phyloP scores from a whole-genome alignment of 2,888 invertebrate genomes.

The Dicyrtomina minuta region DNA sequence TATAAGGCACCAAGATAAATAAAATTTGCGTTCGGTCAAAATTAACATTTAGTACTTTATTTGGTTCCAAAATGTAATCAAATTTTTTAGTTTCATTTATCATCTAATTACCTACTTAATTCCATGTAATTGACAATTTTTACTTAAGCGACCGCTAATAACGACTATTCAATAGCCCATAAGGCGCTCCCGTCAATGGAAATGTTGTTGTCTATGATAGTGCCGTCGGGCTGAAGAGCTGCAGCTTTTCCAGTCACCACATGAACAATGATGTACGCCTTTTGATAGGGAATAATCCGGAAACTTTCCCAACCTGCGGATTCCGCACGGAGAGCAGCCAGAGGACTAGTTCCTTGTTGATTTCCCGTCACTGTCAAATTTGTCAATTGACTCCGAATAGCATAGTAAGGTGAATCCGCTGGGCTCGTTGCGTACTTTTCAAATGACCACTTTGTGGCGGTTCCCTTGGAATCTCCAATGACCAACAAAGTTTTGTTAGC shows the following conservation, averaged over 20 bases:
- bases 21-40: no score
- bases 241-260: conserved; percentile 39
- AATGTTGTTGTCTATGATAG: conserved; percentile 41
- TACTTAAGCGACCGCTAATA: no score
- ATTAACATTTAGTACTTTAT: no score
- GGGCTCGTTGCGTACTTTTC: conserved; percentile 28
- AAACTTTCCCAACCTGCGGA: conserved; percentile 46
- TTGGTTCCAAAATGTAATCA: no score
- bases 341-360: conserved; percentile 34
- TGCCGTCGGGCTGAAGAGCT: conserved; percentile 39
- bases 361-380: conserved; percentile 42
- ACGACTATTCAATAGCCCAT: conserved; percentile 31
- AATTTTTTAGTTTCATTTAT: no score
- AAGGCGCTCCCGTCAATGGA: conserved; percentile 30
- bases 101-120: no score
- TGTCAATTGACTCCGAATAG: conserved; percentile 29
- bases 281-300: conserved; percentile 41
- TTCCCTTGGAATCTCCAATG: conserved; percentile 9
- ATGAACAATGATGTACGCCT: conserved; percentile 36
- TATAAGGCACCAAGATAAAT: no score
- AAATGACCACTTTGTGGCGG: conserved; percentile 35
- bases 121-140: no score
- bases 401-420: conserved; percentile 29
- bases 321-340: conserved; percentile 32
- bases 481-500: conserved; percentile 29